Conservation (phyloP, 2,888 invertebrate species). For the Acanthoscelides obtectus region DNA sequence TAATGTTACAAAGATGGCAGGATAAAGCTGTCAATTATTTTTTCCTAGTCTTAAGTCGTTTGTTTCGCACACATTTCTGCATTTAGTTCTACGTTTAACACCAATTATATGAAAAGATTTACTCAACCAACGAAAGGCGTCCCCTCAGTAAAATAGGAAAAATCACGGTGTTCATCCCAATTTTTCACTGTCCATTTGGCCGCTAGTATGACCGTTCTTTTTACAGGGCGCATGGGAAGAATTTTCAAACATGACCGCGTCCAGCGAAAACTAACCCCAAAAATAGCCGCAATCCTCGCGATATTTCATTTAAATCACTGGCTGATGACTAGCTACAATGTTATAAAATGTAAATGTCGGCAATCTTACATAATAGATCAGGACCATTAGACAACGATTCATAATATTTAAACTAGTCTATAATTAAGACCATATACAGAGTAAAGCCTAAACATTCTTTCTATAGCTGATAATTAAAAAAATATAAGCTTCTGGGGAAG, state of each 20-base stretch:
- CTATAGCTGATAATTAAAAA: no score
- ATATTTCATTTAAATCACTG: slow-evolving; percentile 42
- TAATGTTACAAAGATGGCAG: no score
- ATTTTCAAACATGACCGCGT: not conserved
- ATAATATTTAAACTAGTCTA: no score
- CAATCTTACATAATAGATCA: slow-evolving; percentile 26
- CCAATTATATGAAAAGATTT: not conserved
- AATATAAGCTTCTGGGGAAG: no score
- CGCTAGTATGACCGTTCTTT: not conserved
- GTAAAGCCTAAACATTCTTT: no score
- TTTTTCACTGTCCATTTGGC: not conserved
- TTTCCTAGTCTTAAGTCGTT: no score
- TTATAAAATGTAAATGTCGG: slow-evolving; percentile 44
- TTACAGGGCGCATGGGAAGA: not conserved
- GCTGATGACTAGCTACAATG: slow-evolving; percentile 44
- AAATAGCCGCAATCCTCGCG: slow-evolving; percentile 9
- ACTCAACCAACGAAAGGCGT: not conserved
- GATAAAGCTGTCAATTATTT: no score
- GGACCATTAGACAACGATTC: not conserved
- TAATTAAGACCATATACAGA: no score
- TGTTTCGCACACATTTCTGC: no score
- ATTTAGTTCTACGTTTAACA: no score
- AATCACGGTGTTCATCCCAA: not conserved
- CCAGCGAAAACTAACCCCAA: not conserved
- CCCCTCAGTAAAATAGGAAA: not conserved